These are phyloP conservation scores for Drosophila paranaensis DNA, from an alignment of 2,888 invertebrate genomes.

Conservation along the genomic window DNA sequence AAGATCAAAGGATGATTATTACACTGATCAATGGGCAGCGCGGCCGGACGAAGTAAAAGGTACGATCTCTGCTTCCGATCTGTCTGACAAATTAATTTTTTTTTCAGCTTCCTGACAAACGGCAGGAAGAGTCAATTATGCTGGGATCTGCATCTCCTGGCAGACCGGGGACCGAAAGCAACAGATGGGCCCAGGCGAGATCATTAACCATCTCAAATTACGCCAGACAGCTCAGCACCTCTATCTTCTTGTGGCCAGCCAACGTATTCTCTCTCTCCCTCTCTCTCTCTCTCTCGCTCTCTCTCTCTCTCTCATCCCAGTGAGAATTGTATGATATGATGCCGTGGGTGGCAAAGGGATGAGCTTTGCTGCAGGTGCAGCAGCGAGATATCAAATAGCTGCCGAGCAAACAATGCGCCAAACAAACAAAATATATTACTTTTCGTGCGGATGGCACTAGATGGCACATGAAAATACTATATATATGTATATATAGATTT, in stretches of 20 bases:
- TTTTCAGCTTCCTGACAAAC: slow-evolving; percentile 66
- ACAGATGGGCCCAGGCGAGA: slow-evolving; percentile 63
- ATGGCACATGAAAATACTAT: background rate
- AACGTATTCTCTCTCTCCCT: slow-evolving; percentile 10
- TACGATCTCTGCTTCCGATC: slow-evolving; percentile 71
- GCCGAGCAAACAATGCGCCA: slow-evolving; percentile 11
- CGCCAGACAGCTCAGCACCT: slow-evolving; percentile 66
- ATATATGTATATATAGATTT: background rate
- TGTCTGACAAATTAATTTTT: slow-evolving; percentile 52
- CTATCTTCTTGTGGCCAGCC: slow-evolving; percentile 18
- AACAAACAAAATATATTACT: slow-evolving; percentile 35
- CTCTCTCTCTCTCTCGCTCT: slow-evolving; percentile 21
- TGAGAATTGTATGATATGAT: slow-evolving; percentile 1
- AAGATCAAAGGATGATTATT: slow-evolving; percentile 73
- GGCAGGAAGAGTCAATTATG: slow-evolving; percentile 69
- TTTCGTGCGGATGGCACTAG: background rate
- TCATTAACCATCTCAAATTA: slow-evolving; percentile 66
- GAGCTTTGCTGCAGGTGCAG: slow-evolving; percentile 25
- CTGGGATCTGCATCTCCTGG: slow-evolving; percentile 49
- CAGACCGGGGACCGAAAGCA: slow-evolving; percentile 53
- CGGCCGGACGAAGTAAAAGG: slow-evolving; percentile 31
- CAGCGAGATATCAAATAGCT: slow-evolving; percentile 12
- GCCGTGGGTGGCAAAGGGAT: background rate
- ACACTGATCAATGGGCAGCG: slow-evolving; percentile 67
- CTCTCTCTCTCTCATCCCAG: background rate